Conservation (phyloP, 2,888 invertebrate species). For the Erebia epiphron region DNA sequence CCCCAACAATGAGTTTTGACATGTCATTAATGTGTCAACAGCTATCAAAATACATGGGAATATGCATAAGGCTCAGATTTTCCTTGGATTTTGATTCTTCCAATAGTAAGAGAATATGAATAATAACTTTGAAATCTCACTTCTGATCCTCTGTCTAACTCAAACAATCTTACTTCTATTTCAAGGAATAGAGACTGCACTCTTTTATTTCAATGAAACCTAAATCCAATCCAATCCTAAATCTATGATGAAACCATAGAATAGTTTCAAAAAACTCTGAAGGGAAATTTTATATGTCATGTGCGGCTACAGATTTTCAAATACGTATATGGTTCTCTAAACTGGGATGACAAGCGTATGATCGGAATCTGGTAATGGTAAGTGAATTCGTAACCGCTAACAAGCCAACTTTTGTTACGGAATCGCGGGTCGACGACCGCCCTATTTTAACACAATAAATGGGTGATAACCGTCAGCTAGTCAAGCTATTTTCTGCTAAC, state of each 20-base stretch:
- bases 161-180: neutral
- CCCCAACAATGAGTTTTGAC: conserved; percentile 69
- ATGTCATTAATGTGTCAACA: conserved; percentile 77
- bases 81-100: neutral
- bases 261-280: too few relatives aligned
- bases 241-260: too few relatives aligned
- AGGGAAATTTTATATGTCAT: neutral
- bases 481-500: conserved; percentile 64
- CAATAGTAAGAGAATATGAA: neutral
- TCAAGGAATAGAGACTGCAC: neutral
- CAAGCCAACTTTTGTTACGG: conserved; percentile 46
- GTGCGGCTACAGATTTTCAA: neutral
- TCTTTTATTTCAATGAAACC: neutral
- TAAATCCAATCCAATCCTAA: too few relatives aligned
- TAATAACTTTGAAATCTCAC: conserved; percentile 4
- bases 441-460: conserved; percentile 71
- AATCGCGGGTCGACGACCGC: conserved; percentile 63
- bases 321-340: conserved; percentile 2
- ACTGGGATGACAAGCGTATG: neutral
- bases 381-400: conserved; percentile 24
- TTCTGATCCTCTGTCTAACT: neutral
- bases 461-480: conserved; percentile 64
- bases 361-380: conserved; percentile 8
- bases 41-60: conserved; percentile 59
- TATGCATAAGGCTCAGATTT: conserved; percentile 2